A percentile compares a stretch with the other conserved stretches of the same genome.
Conservation (phyloP, 2,888 invertebrate genomes). For the Tryphoninae sp. region DNA sequence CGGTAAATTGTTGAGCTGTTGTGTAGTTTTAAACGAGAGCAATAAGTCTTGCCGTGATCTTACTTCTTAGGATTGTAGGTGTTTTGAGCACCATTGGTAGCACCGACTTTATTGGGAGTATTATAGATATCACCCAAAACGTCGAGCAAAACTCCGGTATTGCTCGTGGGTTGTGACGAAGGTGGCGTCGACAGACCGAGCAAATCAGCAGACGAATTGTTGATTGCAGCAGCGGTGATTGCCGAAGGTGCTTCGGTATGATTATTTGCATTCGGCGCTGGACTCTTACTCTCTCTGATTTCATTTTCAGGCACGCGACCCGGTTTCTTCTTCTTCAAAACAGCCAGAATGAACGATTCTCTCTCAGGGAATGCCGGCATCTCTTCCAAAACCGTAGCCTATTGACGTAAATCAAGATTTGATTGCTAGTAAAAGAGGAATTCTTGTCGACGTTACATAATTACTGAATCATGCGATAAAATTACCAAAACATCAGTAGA, state of each 20-base stretch:
- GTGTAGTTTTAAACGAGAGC: neutral
- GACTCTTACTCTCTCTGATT: conserved; percentile 91
- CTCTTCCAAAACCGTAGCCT: conserved; percentile 98
- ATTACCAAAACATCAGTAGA: conserved; percentile 95
- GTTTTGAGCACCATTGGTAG: conserved; percentile 84
- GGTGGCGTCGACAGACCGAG: conserved; percentile 95
- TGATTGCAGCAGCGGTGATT: conserved; percentile 79
- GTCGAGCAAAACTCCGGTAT: conserved; percentile 92
- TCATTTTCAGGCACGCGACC: conserved; percentile 95
- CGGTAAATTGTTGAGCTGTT: neutral
- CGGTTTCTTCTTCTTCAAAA: conserved; percentile 99
- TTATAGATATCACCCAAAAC: conserved; percentile 95
- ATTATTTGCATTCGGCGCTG: conserved; percentile 83
- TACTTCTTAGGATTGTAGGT: conserved; percentile 94
- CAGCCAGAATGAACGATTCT: conserved; percentile 98
- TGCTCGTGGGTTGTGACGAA: conserved; percentile 86
- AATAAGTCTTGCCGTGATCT: conserved; percentile 64
- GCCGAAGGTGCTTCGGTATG: conserved; percentile 78
- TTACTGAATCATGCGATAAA: conserved; percentile 42
- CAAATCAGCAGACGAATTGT: conserved; percentile 89
- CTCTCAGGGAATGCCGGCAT: conserved; percentile 99
- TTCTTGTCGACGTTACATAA: neutral
- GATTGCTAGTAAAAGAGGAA: conserved; percentile 5
- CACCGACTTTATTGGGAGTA: conserved; percentile 84
- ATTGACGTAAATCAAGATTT: conserved; percentile 24